phyloP scores from a whole-genome alignment of 1,140 invertebrate species.

The Ectropis grisescens region DNA sequence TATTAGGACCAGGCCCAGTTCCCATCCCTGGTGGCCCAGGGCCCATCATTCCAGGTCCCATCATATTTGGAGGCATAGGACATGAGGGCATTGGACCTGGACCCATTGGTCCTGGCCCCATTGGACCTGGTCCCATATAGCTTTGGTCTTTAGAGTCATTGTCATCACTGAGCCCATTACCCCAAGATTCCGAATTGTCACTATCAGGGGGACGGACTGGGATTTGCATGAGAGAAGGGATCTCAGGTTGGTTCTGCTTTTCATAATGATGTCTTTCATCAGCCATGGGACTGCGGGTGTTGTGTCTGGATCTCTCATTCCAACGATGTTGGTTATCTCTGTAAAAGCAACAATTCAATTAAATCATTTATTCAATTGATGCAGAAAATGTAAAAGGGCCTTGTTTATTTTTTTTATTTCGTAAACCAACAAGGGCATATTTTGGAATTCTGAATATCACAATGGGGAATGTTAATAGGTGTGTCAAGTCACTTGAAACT shows the following conservation, averaged over 20 bases:
- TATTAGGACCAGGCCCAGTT: slow-evolving; percentile 7
- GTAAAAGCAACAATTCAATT: slow-evolving; percentile 8
- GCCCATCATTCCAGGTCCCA: slow-evolving; percentile 6
- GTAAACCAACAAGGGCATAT: too few relatives aligned
- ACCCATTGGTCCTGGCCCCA: slow-evolving; percentile 7
- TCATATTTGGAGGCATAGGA: slow-evolving; percentile 6
- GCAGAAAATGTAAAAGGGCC: too few relatives aligned
- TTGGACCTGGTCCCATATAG: slow-evolving; percentile 7
- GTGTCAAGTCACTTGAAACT: too few relatives aligned
- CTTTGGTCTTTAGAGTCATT: slow-evolving; percentile 14
- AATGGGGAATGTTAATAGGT: too few relatives aligned
- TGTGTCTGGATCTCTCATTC: slow-evolving; percentile 38
- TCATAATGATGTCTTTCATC: slow-evolving; percentile 46
- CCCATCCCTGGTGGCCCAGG: slow-evolving; percentile 3
- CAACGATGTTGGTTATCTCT: slow-evolving; percentile 41
- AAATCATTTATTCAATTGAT: neutral
- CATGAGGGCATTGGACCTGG: slow-evolving; percentile 11
- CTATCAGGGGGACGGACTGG: slow-evolving; percentile 35
- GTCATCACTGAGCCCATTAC: slow-evolving; percentile 17
- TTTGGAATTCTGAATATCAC: too few relatives aligned
- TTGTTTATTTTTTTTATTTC: too few relatives aligned
- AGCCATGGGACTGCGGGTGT: slow-evolving; percentile 39
- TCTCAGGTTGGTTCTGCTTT: slow-evolving; percentile 27
- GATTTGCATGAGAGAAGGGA: slow-evolving; percentile 52
- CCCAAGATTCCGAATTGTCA: slow-evolving; percentile 20